Base-by-base conservation (phyloP, 2,888 invertebrate genomes). In the Operophtera brumata region DNA sequence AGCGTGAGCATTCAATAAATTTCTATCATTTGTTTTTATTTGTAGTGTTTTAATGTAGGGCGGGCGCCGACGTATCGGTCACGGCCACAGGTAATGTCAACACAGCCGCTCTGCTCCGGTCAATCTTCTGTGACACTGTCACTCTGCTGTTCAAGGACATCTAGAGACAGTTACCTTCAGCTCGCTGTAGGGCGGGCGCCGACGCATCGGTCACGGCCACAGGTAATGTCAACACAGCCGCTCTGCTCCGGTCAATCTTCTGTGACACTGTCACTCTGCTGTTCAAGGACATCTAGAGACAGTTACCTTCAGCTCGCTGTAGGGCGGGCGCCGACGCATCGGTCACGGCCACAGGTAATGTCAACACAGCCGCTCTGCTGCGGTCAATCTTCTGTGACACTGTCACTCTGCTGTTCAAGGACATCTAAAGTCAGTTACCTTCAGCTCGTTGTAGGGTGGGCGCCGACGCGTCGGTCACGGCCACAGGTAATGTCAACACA, bases 401-500 rank as follows among this genome's bases (percentile, higher is more conserved):
- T 0, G 86, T 80, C 25, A 96, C 94, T 0, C 72, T 77, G 7
- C 91, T 90, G 49, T 83, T 80, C n/a, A n/a, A n/a, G n/a, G n/a
- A n/a, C n/a, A n/a, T n/a, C n/a, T n/a, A n/a, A n/a, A n/a, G n/a
- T n/a, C n/a, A n/a, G n/a, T n/a, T n/a, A n/a, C n/a, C n/a, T n/a
- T n/a, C n/a, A n/a, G n/a, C n/a, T n/a, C n/a, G n/a, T n/a, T 97
- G 97, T 0, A 94, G 84, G 0, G 92, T 93, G 0, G 93, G 92
- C 0, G 97, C 97, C 0, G 95, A 95, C 0, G 94, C 93, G 73
- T 97, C 98, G 0, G 94, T 94, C 1, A 96, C 97, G 12, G 94
- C 83, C 0, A 96, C 94, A 0, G 95, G 94, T 46, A 97, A 91
- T 10, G 95, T 93, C 25, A 98, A 91, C 0, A 95, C 93, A 0